These are phyloP conservation scores for Cassiopea andromeda DNA, from an alignment of 30 jellyfish, hydroid and myxozoan genomes.

Conservation along the genomic window DNA sequence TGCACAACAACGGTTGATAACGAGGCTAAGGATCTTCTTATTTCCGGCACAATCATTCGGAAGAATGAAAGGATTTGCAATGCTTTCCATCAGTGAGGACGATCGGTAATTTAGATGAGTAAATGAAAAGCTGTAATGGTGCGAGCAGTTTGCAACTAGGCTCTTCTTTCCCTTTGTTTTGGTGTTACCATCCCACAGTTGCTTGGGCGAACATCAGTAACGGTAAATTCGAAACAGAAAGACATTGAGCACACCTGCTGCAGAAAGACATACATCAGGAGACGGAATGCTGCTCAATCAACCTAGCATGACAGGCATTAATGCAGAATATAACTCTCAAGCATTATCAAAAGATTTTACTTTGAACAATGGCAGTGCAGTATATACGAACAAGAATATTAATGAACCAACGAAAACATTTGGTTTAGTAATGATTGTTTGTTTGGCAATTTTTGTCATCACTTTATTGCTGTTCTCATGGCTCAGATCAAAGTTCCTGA, in stretches of 20 bases:
- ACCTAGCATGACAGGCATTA: neutral
- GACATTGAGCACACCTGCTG: neutral
- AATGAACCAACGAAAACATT: conserved; percentile 90
- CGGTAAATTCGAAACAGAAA: neutral
- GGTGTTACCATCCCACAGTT: neutral
- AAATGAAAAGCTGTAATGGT: too few relatives aligned
- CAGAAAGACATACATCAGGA: neutral
- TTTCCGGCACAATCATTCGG: too few relatives aligned
- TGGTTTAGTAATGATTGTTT: conserved; percentile 53
- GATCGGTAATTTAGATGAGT: too few relatives aligned
- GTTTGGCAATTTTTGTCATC: conserved; percentile 50
- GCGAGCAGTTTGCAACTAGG: too few relatives aligned
- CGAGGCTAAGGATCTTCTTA: too few relatives aligned
- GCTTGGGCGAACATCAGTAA: neutral
- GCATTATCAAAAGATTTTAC: neutral
- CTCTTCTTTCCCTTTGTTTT: neutral
- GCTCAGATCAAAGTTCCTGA: conserved; percentile 75
- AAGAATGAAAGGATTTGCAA: too few relatives aligned
- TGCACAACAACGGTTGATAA: too few relatives aligned
- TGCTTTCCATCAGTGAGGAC: too few relatives aligned
- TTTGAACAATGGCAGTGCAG: conserved; percentile 20
- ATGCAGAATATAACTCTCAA: neutral
- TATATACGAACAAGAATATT: conserved; percentile 38
- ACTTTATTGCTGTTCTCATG: conserved; percentile 74
- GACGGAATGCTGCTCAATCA: too few relatives aligned